Conservation (phyloP, 2,797 vertebrate species). For the Hyperoplus immaculatus region DNA sequence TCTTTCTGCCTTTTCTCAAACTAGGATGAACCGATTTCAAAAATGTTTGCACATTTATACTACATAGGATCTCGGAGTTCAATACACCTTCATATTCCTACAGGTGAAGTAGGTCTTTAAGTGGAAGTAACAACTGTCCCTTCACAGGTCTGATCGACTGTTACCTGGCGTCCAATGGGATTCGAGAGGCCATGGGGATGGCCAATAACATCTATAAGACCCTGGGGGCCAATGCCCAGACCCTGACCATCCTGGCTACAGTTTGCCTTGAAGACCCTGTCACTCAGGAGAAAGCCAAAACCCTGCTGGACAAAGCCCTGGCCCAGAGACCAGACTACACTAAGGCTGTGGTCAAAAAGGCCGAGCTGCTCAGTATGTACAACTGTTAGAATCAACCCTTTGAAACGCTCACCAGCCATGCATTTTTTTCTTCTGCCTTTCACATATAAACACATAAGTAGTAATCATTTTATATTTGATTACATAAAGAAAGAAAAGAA, state of each 20-base stretch:
- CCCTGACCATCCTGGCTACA: conserved; percentile 95
- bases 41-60: too few species aligned
- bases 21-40: too few species aligned
- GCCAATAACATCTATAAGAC: conserved; percentile 99
- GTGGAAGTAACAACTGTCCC: background rate
- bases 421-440: background rate
- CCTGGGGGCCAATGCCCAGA: conserved; percentile 96
- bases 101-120: too few species aligned
- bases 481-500: background rate
- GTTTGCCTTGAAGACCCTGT: conserved; percentile 98
- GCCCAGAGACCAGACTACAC: conserved; percentile 97
- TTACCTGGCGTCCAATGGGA: conserved; percentile 96
- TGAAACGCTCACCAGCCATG: background rate
- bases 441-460: background rate
- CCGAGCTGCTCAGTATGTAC: conserved; percentile 93
- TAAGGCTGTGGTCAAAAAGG: conserved; percentile 98
- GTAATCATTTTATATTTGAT: background rate
- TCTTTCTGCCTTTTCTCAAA: too few species aligned
- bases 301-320: conserved; percentile 95
- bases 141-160: conserved; percentile 95
- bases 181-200: conserved; percentile 98
- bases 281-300: conserved; percentile 97
- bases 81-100: too few species aligned
- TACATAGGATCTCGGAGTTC: too few species aligned
- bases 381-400: background rate